Evolutionary conservation across 2,113 vertebrate genomes (phyloP), one percentile per base, ranked within the genome.

Genomic region (Gadus chalcogrammus): DNA sequence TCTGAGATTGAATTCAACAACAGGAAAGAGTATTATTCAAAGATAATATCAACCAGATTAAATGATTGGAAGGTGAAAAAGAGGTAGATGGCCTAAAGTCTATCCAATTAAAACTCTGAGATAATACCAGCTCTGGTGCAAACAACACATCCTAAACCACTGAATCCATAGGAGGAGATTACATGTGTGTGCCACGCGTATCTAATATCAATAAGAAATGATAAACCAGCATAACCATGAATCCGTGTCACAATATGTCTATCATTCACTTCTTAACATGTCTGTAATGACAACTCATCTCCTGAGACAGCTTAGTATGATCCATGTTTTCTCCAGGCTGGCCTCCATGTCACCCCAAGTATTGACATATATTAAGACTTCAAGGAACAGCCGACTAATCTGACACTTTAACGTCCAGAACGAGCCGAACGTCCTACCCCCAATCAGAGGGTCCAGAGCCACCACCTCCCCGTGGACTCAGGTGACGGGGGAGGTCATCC

Each of bases 331-430:
- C 16, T 3, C 76, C 79, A 79, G 60, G 60, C 80, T 67, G 78
- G 66, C 20, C 56, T 20, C 42, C 24, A 72, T 38, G 16, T 71
- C 27, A 80, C 73, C 70, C 64, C 65, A 12, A 76, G 31, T 22
- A 53, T 18, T 79, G 82, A 88, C 82, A 84, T 73, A 87, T 84
- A 87, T 87, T 69, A 77, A 76, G 62, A 11, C 42, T 0, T 48
- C 11, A 48, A 48, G 42, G 42, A 48, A 48, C 42, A 48, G 42
- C 5, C 42, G 2, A 2, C 2, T 48, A 9, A 48, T 48, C 42
- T 66, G 52, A 58, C 22, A 63, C 55, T 61, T 77, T 84, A 89
- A 90, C 61, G 27, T 67, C 69, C 75, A 81, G 74, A 81, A 81
- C 65, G 79, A 65, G 70, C n/a, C n/a, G n/a, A n/a, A n/a, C n/a